phyloP scores from a whole-genome alignment of 2,113 vertebrate genomes.

The Puntigrus tetrazona region DNA sequence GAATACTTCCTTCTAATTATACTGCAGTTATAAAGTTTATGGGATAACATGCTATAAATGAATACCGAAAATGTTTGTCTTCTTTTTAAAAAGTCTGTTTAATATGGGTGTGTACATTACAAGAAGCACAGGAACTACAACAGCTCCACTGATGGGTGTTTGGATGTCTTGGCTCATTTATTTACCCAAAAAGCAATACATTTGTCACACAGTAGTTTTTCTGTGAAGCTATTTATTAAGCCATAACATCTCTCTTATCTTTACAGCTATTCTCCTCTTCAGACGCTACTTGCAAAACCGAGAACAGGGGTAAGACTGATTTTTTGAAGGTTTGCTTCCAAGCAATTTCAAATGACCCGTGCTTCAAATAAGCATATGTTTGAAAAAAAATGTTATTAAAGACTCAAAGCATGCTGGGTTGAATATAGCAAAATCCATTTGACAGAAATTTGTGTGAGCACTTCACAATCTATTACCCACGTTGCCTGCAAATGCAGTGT shows the following conservation, averaged over 20 bases:
- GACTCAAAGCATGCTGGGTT: neutral
- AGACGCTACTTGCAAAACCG: slow-evolving; percentile 40
- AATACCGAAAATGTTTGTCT: neutral
- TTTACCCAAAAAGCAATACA: neutral
- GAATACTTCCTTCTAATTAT: neutral
- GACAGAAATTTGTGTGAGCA: neutral
- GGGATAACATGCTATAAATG: neutral
- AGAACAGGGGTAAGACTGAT: slow-evolving; percentile 53
- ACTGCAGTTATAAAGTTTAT: neutral
- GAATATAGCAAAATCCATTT: slow-evolving; percentile 6
- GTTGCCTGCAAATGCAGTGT: neutral
- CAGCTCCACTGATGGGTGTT: neutral
- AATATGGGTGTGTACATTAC: neutral
- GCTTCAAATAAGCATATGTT: neutral
- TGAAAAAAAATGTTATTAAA: neutral
- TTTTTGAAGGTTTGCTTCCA: neutral
- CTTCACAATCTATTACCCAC: neutral
- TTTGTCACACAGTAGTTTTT: neutral
- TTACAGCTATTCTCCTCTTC: slow-evolving; percentile 41
- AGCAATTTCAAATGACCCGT: neutral
- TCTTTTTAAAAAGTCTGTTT: neutral
- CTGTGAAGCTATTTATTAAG: neutral
- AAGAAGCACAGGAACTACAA: neutral
- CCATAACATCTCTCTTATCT: neutral
- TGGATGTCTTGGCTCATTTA: neutral